These are phyloP conservation scores for Willowsia nigromaculata DNA, from an alignment of 2,888 invertebrate genomes.

Conservation along the genomic window DNA sequence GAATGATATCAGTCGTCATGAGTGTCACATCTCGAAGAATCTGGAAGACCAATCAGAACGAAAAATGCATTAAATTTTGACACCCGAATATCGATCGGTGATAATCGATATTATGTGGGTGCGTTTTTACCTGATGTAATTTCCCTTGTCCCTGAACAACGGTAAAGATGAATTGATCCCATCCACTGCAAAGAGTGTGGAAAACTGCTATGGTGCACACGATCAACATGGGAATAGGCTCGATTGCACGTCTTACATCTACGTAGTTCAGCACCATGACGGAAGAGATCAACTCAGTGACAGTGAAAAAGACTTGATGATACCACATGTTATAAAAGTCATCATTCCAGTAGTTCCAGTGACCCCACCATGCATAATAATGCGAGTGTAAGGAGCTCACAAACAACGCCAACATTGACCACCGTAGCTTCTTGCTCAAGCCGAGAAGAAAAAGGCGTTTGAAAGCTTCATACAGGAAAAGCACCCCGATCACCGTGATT, in stretches of 20 bases:
- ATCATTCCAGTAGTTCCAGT: slow-evolving; percentile 87
- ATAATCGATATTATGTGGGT: neutral
- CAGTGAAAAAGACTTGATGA: slow-evolving; percentile 85
- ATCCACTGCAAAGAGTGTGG: slow-evolving; percentile 84
- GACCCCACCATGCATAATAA: slow-evolving; percentile 87
- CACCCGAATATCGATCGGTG: neutral
- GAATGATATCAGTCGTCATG: slow-evolving; percentile 86
- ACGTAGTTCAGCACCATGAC: slow-evolving; percentile 83
- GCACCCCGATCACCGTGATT: slow-evolving; percentile 83
- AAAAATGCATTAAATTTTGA: neutral
- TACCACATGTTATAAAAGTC: slow-evolving; percentile 87
- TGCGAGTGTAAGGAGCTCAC: slow-evolving; percentile 85
- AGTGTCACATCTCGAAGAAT: slow-evolving; percentile 85
- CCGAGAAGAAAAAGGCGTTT: slow-evolving; percentile 83
- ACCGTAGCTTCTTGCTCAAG: slow-evolving; percentile 82
- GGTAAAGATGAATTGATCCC: slow-evolving; percentile 85
- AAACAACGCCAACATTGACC: slow-evolving; percentile 85
- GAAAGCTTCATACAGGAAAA: slow-evolving; percentile 84
- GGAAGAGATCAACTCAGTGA: slow-evolving; percentile 85
- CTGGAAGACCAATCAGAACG: slow-evolving; percentile 78
- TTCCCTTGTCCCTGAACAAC: slow-evolving; percentile 85
- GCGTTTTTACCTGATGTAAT: slow-evolving; percentile 83
- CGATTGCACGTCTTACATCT: slow-evolving; percentile 82
- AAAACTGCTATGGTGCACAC: slow-evolving; percentile 84
- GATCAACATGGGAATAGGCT: slow-evolving; percentile 83